Conservation (phyloP, 1,140 invertebrate species). For the Colletes gigas region DNA sequence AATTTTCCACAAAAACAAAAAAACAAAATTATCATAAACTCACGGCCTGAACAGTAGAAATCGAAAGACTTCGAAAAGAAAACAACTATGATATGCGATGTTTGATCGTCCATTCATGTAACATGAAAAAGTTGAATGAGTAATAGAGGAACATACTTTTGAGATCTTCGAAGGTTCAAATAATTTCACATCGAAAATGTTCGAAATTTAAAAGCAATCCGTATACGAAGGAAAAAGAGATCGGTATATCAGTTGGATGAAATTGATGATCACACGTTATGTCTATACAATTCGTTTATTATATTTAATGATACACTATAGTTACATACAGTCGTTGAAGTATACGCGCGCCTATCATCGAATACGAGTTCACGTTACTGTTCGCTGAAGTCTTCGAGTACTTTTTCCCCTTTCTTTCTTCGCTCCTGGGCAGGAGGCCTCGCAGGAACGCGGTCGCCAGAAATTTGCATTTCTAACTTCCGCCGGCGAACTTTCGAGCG, state of each 20-base stretch:
- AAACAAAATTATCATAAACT: too few relatives aligned
- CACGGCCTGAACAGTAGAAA: too few relatives aligned
- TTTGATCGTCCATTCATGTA: too few relatives aligned
- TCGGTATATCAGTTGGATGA: neutral
- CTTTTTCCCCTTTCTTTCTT: neutral
- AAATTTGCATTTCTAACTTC: conserved; percentile 16
- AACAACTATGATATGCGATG: too few relatives aligned
- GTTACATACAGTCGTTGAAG: conserved; percentile 36
- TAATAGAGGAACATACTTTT: too few relatives aligned
- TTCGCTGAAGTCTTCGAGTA: too few relatives aligned
- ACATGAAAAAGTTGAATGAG: too few relatives aligned
- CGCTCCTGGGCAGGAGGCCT: neutral
- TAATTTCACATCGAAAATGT: neutral
- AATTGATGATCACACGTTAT: neutral
- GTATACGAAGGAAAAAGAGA: neutral
- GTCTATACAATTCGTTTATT: conserved; percentile 43
- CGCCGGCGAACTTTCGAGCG: neutral
- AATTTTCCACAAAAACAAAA: too few relatives aligned
- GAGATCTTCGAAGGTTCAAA: neutral
- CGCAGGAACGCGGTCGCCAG: neutral
- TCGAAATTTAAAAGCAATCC: neutral
- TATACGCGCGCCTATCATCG: conserved; percentile 6
- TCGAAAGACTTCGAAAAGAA: too few relatives aligned
- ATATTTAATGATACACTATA: conserved; percentile 31
- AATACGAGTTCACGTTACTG: neutral